Evolutionary conservation across 2,797 vertebrate genomes (phyloP).

Genomic region (Stomatorhinus walkeri): DNA sequence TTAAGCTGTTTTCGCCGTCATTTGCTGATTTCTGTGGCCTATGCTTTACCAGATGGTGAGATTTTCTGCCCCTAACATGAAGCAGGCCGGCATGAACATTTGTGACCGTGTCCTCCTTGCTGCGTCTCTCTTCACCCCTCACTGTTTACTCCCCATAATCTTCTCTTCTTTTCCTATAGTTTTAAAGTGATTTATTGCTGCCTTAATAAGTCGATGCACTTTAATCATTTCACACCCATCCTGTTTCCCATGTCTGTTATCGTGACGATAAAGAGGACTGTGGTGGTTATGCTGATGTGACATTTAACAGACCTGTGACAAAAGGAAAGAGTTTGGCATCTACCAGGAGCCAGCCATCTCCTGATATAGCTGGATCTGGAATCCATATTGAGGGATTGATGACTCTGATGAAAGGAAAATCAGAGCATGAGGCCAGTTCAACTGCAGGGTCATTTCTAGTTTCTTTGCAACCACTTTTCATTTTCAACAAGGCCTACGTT

Average conservation of each 20-base stretch:
- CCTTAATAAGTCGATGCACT: background rate
- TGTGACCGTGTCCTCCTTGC: background rate
- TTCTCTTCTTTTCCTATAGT: background rate
- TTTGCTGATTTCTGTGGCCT: background rate
- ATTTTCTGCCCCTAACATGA: background rate
- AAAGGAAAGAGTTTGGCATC: background rate
- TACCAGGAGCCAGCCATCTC: background rate
- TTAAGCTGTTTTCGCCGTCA: background rate
- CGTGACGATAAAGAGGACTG: background rate
- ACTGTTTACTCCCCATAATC: background rate
- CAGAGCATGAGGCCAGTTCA: background rate
- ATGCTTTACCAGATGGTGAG: background rate
- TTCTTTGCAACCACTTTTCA: background rate
- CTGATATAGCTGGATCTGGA: background rate
- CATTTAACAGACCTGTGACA: background rate
- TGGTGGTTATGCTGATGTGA: background rate
- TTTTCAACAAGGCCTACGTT: background rate
- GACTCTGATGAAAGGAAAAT: background rate
- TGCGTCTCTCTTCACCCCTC: background rate
- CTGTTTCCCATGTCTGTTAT: background rate
- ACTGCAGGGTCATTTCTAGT: background rate
- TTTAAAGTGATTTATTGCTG: background rate
- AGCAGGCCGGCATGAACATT: background rate
- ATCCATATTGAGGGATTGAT: background rate
- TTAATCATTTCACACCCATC: background rate